phyloP scores from a whole-genome alignment of 2,113 vertebrate genomes.

The Menidia beryllina region DNA sequence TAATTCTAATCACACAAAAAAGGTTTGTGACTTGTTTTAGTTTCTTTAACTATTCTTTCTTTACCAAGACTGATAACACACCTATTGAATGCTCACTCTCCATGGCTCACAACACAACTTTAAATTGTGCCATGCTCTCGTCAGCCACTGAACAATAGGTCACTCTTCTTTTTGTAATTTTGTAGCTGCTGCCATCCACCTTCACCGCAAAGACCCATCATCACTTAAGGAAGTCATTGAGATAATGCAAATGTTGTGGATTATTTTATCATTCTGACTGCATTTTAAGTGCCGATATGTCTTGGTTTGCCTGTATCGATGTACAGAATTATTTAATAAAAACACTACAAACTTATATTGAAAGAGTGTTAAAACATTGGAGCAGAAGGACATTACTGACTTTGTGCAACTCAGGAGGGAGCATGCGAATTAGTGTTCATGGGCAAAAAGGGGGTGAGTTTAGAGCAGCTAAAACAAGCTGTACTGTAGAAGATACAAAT shows the following conservation, averaged over 20 bases:
- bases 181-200: constrained; percentile 1
- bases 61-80: background rate
- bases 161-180: background rate
- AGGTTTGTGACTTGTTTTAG: too few species aligned
- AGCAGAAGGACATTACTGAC: background rate
- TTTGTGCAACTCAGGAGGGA: background rate
- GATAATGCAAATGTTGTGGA: constrained; percentile 27
- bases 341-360: constrained; percentile 5
- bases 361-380: background rate
- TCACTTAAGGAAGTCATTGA: background rate
- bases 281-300: constrained; percentile 32
- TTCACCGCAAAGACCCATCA: background rate
- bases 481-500: background rate
- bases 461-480: background rate
- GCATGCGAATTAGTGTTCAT: background rate
- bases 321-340: constrained; percentile 32
- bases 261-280: constrained; percentile 30
- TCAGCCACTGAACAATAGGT: background rate
- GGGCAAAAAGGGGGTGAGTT: too few species aligned
- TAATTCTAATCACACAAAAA: too few species aligned
- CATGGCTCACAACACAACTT: background rate
- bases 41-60: background rate
- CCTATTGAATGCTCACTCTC: background rate
- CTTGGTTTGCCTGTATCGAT: constrained; percentile 34
- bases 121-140: constrained; percentile 4